Evolutionary conservation across 1,140 invertebrate species (phyloP).

Genomic region (Trichoplusia ni): DNA sequence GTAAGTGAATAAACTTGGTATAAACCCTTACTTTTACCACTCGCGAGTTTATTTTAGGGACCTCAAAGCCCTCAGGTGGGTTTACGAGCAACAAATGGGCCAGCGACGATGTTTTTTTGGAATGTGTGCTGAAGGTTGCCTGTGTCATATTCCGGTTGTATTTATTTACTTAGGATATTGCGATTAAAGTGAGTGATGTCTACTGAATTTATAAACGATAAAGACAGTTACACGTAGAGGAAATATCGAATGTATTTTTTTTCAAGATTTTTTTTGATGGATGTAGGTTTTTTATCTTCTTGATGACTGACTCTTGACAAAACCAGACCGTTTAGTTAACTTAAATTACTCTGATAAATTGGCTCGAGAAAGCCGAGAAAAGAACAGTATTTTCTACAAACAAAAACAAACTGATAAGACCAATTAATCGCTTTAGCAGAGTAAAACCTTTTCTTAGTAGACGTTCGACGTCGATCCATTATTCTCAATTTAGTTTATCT

Average conservation of each 20-base stretch:
- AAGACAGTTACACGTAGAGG: too few species aligned
- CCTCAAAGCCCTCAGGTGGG: neutral
- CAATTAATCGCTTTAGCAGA: neutral
- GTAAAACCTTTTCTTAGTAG: slow-evolving; percentile 7
- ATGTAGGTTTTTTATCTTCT: too few species aligned
- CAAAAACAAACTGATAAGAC: neutral
- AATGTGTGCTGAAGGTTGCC: neutral
- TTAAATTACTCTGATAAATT: too few species aligned
- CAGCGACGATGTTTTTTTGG: neutral
- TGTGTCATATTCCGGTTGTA: neutral
- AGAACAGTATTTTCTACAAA: too few species aligned
- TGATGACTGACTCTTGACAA: too few species aligned
- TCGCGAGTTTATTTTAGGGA: slow-evolving; percentile 26
- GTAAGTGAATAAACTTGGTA: slow-evolving; percentile 50
- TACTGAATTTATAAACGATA: too few species aligned
- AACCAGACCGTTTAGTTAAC: too few species aligned
- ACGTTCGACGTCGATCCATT: slow-evolving; percentile 1
- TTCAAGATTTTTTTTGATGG: too few species aligned
- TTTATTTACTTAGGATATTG: neutral
- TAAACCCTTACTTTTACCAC: slow-evolving; percentile 42
- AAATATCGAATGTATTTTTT: too few species aligned
- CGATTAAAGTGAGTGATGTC: slow-evolving; percentile 1
- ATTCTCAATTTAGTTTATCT: slow-evolving; percentile 14
- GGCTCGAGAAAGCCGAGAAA: too few species aligned
- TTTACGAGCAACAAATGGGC: slow-evolving; percentile 25